A percentile compares a stretch with the other conserved stretches of the same genome.
Evolutionary conservation across 2,113 vertebrate species (phyloP).

Genomic region (Mustela nigripes): DNA sequence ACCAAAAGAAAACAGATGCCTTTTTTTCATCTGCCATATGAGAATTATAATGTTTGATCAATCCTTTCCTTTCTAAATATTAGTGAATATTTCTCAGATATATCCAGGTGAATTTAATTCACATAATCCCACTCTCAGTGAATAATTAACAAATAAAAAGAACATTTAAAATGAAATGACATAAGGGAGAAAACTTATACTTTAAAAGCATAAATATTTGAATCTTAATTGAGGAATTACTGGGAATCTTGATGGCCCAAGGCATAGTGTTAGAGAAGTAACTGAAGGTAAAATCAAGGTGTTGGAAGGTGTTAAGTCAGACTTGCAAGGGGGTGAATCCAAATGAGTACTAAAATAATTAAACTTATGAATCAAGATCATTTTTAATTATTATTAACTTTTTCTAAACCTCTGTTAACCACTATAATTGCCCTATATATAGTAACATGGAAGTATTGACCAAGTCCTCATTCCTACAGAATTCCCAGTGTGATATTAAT

Average conservation of each 20-base stretch:
- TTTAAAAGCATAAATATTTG: background rate
- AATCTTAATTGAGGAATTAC: background rate
- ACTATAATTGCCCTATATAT: background rate
- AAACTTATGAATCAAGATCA: background rate
- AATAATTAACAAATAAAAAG: background rate
- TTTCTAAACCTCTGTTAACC: background rate
- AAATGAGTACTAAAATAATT: background rate
- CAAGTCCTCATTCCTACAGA: background rate
- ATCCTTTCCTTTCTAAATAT: background rate
- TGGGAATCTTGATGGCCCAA: background rate
- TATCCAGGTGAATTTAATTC: background rate
- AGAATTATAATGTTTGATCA: background rate
- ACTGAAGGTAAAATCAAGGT: background rate
- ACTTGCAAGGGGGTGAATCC: background rate
- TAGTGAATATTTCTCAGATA: background rate
- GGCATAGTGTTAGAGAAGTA: background rate
- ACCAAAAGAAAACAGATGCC: background rate
- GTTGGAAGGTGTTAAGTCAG: background rate
- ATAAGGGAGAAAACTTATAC: background rate
- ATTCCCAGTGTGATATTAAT: background rate
- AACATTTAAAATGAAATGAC: background rate
- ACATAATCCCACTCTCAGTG: background rate
- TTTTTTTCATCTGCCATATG: background rate
- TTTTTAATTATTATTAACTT: background rate
- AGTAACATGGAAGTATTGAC: background rate